These are phyloP conservation scores for Caenorhabditis uteleia DNA, from an alignment of 2,888 invertebrate genomes.

Conservation along the genomic window DNA sequence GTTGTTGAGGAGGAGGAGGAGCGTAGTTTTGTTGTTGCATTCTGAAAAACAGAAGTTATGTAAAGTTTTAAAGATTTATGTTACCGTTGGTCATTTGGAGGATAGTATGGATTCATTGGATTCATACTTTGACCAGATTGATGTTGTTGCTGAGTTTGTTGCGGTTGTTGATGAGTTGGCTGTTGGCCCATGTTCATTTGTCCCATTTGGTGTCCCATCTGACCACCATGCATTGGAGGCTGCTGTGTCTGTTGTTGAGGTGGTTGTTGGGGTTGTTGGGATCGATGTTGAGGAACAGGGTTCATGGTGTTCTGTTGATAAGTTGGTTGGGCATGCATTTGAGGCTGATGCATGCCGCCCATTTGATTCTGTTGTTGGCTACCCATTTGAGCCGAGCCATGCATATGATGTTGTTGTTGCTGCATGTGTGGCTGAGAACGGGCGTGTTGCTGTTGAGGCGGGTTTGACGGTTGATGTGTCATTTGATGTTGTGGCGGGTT, in stretches of 20 bases:
- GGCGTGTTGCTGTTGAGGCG: too few species aligned
- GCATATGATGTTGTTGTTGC: neutral
- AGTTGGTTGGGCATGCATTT: too few species aligned
- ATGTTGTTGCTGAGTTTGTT: neutral
- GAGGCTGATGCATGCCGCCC: neutral
- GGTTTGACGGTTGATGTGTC: too few species aligned
- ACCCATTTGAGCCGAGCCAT: neutral
- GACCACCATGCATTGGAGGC: neutral
- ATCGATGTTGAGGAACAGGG: too few species aligned
- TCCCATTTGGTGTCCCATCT: too few species aligned
- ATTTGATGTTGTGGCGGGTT: too few species aligned
- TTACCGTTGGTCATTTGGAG: conserved; percentile 7
- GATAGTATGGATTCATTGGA: conserved; percentile 23
- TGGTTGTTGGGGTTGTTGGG: too few species aligned
- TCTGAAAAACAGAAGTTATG: conserved; percentile 16
- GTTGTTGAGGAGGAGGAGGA: conserved; percentile 10
- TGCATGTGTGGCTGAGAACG: neutral
- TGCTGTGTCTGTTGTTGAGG: too few species aligned
- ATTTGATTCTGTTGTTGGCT: neutral
- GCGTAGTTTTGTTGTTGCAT: conserved; percentile 38
- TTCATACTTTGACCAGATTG: neutral
- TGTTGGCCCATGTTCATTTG: neutral
- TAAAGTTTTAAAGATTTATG: too few species aligned
- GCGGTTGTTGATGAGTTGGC: neutral
- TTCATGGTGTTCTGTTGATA: too few species aligned